phyloP scores from a whole-genome alignment of 2,888 invertebrate genomes.

The Sialis fuliginosa region DNA sequence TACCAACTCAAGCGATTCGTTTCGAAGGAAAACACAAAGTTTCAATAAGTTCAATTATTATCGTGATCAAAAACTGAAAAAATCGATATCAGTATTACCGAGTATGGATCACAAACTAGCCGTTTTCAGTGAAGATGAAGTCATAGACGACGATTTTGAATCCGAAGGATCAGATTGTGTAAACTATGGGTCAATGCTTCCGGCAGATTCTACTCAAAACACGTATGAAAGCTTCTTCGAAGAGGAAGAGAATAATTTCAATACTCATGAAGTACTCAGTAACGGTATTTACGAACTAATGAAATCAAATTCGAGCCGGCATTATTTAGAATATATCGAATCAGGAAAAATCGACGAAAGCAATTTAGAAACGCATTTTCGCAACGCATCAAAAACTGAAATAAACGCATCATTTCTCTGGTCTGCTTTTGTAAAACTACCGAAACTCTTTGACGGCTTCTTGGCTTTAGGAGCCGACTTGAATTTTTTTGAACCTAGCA shows the following conservation, averaged over 20 bases:
- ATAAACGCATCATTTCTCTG: slow-evolving; percentile 55
- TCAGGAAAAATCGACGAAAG: slow-evolving; percentile 41
- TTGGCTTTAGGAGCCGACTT: slow-evolving; percentile 51
- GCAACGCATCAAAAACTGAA: slow-evolving; percentile 42
- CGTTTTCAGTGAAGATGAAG: slow-evolving; percentile 13
- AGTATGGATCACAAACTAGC: too few species aligned
- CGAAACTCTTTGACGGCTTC: slow-evolving; percentile 44
- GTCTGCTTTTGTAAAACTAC: slow-evolving; percentile 53
- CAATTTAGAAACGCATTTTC: slow-evolving; percentile 31
- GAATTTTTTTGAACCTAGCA: slow-evolving; percentile 47
- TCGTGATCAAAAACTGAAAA: too few species aligned
- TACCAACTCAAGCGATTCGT: too few species aligned
- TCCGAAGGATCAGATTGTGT: slow-evolving; percentile 57
- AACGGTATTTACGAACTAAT: slow-evolving; percentile 59
- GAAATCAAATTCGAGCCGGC: slow-evolving; percentile 44
- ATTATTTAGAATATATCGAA: slow-evolving; percentile 59
- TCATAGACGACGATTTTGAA: slow-evolving; percentile 49
- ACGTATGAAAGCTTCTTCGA: slow-evolving; percentile 61
- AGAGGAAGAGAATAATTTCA: slow-evolving; percentile 50
- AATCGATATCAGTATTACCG: too few species aligned
- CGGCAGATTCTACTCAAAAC: slow-evolving; percentile 63
- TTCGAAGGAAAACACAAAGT: too few species aligned
- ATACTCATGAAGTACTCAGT: slow-evolving; percentile 54
- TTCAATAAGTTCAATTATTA: too few species aligned
- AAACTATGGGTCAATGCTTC: slow-evolving; percentile 63